These are phyloP conservation scores for Galemys pyrenaicus DNA, from an alignment of 2,113 vertebrate genomes.

Conservation along the genomic window DNA sequence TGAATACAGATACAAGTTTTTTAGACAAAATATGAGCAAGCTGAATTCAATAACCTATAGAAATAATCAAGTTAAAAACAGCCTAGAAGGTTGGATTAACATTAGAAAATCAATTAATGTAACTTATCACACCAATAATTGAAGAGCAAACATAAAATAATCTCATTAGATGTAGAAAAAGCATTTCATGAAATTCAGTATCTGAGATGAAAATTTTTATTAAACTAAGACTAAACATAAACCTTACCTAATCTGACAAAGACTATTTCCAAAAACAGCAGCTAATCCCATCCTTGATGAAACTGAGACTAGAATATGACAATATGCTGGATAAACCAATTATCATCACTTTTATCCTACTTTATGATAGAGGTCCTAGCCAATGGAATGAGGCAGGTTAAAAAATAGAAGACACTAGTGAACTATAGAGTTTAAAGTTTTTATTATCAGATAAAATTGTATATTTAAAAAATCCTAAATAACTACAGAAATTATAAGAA, in stretches of 20 bases:
- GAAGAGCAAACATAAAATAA: too few relatives aligned
- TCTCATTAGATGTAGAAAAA: too few relatives aligned
- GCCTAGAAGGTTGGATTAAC: neutral
- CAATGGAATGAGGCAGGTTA: neutral
- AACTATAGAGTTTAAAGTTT: neutral
- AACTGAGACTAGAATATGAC: neutral
- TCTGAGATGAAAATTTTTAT: neutral
- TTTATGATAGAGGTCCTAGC: neutral
- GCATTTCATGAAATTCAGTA: neutral
- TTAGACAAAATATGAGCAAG: neutral
- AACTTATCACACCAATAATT: neutral
- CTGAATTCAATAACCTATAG: neutral
- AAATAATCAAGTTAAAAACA: neutral
- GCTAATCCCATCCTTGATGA: neutral
- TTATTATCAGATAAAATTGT: neutral
- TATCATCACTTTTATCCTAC: neutral
- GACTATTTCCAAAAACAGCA: neutral
- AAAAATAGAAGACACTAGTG: neutral
- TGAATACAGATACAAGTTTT: neutral
- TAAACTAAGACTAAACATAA: conserved; percentile 1
- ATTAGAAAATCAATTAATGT: neutral
- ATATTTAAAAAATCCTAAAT: neutral
- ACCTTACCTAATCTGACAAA: neutral
- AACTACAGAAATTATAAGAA: neutral
- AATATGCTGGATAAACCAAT: neutral